These are phyloP conservation scores for Cephalopachus bancanus DNA, from an alignment of 2,797 vertebrate genomes.

Conservation along the genomic window DNA sequence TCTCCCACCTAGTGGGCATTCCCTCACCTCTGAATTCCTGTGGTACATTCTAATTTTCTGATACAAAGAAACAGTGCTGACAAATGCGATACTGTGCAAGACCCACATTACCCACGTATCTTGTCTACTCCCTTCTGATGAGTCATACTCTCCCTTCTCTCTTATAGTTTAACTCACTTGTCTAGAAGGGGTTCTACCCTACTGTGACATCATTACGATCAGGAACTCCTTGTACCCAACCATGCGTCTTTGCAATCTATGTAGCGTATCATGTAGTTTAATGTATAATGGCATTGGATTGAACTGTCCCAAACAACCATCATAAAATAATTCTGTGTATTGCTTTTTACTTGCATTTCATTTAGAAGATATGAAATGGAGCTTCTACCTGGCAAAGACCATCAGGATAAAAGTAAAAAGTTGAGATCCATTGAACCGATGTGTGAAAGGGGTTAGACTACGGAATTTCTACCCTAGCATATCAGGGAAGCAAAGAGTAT, in stretches of 20 bases:
- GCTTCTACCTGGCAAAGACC: conserved; percentile 9
- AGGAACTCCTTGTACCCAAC: not conserved
- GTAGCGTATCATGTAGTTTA: not conserved
- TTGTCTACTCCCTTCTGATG: not conserved
- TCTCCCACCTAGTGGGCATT: not conserved
- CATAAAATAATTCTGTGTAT: not conserved
- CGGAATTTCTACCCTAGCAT: not conserved
- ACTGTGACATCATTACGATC: not conserved
- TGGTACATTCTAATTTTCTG: not conserved
- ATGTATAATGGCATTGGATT: not conserved
- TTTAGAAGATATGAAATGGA: conserved; percentile 22
- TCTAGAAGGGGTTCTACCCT: not conserved
- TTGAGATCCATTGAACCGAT: not conserved
- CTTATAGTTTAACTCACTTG: not conserved
- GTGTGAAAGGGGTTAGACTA: not conserved
- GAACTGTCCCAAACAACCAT: not conserved
- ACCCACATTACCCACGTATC: not conserved
- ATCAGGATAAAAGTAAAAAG: not conserved
- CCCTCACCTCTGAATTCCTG: not conserved
- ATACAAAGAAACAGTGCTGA: not conserved
- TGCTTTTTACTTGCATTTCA: not conserved
- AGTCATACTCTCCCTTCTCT: not conserved
- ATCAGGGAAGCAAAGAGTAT: not conserved
- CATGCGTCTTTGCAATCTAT: not conserved
- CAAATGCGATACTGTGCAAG: not conserved